Percentiles rank a stretch among this genome's conserved stretches.
phyloP scores from a whole-genome alignment of 2,113 vertebrate genomes.

The Protomyctophum bolini region DNA sequence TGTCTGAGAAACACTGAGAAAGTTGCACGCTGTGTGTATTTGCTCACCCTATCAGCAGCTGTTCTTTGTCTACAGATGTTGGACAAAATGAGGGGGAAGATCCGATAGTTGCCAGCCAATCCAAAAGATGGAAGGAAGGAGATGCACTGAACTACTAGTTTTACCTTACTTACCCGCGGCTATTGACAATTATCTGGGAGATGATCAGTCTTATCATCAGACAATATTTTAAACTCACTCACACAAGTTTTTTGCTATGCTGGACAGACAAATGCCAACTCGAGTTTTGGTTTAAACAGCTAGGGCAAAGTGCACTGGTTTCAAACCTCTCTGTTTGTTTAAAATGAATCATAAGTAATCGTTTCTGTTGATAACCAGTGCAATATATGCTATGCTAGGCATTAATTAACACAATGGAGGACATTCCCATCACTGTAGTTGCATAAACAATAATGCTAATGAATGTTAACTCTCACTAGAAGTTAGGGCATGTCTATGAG shows the following conservation, averaged over 20 bases:
- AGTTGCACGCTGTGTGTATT: conserved; percentile 48
- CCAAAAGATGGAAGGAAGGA: conserved; percentile 23
- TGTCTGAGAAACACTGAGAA: conserved; percentile 55
- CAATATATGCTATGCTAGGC: no score
- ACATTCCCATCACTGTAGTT: no score
- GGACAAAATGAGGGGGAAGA: conserved; percentile 55
- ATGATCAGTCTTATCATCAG: conserved; percentile 23
- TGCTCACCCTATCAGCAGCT: conserved; percentile 53
- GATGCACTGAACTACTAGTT: conserved; percentile 1
- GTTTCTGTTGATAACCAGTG: no score
- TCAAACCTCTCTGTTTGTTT: not conserved
- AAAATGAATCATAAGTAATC: no score
- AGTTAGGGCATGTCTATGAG: not conserved
- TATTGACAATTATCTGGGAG: conserved; percentile 34
- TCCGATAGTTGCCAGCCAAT: conserved; percentile 15
- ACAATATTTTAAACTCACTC: conserved; percentile 15
- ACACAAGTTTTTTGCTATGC: conserved; percentile 28
- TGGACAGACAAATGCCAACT: conserved; percentile 30
- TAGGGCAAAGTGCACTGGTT: conserved; percentile 20
- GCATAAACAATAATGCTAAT: no score
- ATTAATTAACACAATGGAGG: no score
- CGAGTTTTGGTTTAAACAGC: conserved; percentile 18
- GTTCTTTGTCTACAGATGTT: conserved; percentile 64
- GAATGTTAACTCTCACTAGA: no score
- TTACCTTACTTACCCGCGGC: conserved; percentile 15